These are phyloP conservation scores for Trissolcus basalis DNA, from an alignment of 1,140 invertebrate genomes.

Conservation along the genomic window DNA sequence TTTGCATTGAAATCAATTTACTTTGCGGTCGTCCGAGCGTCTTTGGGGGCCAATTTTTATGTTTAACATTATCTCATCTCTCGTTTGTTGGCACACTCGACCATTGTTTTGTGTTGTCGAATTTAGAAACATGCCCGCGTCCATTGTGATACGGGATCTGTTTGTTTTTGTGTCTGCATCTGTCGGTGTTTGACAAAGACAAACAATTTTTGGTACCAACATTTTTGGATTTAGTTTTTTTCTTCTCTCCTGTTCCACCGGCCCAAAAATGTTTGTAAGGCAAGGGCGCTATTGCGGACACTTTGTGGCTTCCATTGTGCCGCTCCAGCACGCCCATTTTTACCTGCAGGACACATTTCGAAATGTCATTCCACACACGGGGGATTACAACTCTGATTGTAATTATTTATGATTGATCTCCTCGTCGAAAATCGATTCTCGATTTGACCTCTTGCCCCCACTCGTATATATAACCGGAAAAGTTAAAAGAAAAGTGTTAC, in stretches of 20 bases:
- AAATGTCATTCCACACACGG: slow-evolving; percentile 6
- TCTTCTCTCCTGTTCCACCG: too few relatives aligned
- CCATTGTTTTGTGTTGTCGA: too few relatives aligned
- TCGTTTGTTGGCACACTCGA: too few relatives aligned
- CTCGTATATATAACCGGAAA: slow-evolving; percentile 4
- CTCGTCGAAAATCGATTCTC: too few relatives aligned
- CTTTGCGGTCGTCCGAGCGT: too few relatives aligned
- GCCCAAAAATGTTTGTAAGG: too few relatives aligned
- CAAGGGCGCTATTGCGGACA: slow-evolving; percentile 22
- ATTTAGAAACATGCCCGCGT: too few relatives aligned
- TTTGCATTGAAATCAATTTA: too few relatives aligned
- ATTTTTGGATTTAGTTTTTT: background rate
- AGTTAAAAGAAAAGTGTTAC: slow-evolving; percentile 4
- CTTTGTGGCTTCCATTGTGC: slow-evolving; percentile 27
- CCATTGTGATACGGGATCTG: too few relatives aligned
- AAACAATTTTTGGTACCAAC: slow-evolving; percentile 16
- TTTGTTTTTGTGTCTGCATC: slow-evolving; percentile 14
- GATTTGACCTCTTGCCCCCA: background rate
- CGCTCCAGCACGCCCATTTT: slow-evolving; percentile 21
- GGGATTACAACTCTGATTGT: slow-evolving; percentile 2
- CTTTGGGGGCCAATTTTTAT: too few relatives aligned
- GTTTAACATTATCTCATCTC: too few relatives aligned
- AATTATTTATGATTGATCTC: slow-evolving; percentile 24
- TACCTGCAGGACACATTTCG: slow-evolving; percentile 16
- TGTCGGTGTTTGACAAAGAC: slow-evolving; percentile 15